phyloP scores from a whole-genome alignment of 1,140 invertebrate genomes.

The Papilio dardanus region DNA sequence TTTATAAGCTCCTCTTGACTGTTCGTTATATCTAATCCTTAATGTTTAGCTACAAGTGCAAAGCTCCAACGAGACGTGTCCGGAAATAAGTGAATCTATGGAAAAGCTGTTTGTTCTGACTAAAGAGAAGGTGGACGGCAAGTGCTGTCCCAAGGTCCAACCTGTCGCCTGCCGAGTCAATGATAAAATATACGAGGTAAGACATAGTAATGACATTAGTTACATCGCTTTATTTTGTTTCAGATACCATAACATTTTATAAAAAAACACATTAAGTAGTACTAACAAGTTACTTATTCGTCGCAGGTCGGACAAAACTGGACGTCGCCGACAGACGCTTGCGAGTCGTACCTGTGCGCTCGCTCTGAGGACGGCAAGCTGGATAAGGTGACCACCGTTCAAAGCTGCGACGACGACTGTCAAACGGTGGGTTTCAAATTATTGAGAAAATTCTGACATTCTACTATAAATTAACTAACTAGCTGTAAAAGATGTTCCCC shows the following conservation, averaged over 20 bases:
- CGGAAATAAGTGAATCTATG: slow-evolving; percentile 62
- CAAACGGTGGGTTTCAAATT: slow-evolving; percentile 55
- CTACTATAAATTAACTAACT: too few species aligned
- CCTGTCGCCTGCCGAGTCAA: slow-evolving; percentile 83
- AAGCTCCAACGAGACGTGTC: slow-evolving; percentile 73
- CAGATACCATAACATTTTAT: too few species aligned
- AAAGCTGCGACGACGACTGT: slow-evolving; percentile 69
- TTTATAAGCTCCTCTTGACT: too few species aligned
- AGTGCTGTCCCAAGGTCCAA: slow-evolving; percentile 83
- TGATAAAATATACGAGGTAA: slow-evolving; percentile 81
- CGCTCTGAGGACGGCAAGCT: slow-evolving; percentile 69
- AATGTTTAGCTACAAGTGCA: slow-evolving; percentile 69
- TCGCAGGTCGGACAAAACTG: slow-evolving; percentile 83
- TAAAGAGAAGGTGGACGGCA: slow-evolving; percentile 64
- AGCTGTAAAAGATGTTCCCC: too few species aligned
- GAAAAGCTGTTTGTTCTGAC: slow-evolving; percentile 80
- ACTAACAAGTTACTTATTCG: not conserved
- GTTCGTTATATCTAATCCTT: too few species aligned
- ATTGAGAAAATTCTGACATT: slow-evolving; percentile 53
- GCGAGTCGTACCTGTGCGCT: slow-evolving; percentile 81
- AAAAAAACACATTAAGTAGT: too few species aligned
- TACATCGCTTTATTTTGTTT: too few species aligned
- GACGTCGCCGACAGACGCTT: slow-evolving; percentile 82
- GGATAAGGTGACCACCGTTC: slow-evolving; percentile 73
- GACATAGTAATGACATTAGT: too few species aligned